Evolutionary conservation across 2,888 invertebrate genomes (phyloP).

Genomic region (Archips xylosteana): DNA sequence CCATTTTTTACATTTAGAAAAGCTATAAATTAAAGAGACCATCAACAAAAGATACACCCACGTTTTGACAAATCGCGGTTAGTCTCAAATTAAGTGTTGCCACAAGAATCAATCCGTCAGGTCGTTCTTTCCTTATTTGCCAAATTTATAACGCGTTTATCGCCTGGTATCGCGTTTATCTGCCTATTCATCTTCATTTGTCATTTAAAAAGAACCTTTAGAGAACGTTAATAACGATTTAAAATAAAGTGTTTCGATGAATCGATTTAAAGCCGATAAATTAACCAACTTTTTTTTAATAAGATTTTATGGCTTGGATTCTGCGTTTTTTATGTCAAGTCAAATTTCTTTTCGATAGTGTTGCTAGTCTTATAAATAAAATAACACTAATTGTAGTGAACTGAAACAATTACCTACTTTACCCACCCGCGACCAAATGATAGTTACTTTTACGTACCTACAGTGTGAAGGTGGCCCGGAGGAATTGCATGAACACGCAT

Average conservation of each 20-base stretch:
- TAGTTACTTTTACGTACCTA: too few relatives aligned
- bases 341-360: too few relatives aligned
- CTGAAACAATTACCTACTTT: too few relatives aligned
- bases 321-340: too few relatives aligned
- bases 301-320: too few relatives aligned
- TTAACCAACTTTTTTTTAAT: neutral
- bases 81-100: neutral
- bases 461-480: too few relatives aligned
- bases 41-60: constrained; percentile 7
- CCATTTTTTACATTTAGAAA: neutral
- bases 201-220: constrained; percentile 5
- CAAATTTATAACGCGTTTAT: constrained; percentile 17
- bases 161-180: neutral
- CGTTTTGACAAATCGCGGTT: neutral
- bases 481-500: too few relatives aligned
- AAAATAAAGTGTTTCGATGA: constrained; percentile 11
- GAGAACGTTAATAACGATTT: constrained; percentile 4
- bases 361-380: too few relatives aligned
- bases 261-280: constrained; percentile 13
- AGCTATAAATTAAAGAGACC: neutral
- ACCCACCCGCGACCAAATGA: too few relatives aligned
- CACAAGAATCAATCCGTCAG: constrained; percentile 5
- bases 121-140: constrained; percentile 15
- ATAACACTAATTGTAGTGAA: too few relatives aligned
- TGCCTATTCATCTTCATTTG: constrained; percentile 12